phyloP scores from a whole-genome alignment of 64 coral and sea anemone species.

The Anthopleura sola region DNA sequence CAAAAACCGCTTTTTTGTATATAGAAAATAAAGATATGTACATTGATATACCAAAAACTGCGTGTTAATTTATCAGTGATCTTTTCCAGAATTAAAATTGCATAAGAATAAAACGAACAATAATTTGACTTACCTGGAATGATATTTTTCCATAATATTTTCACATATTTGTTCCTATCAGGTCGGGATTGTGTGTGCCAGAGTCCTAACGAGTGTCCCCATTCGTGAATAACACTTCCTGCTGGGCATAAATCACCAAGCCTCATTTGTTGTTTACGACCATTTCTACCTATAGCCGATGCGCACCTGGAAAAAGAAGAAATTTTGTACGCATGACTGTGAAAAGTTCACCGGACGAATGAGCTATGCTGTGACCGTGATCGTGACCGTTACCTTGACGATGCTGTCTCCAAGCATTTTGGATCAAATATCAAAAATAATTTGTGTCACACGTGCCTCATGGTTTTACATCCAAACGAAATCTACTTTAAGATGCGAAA shows the following conservation, averaged over 20 bases:
- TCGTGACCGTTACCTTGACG: too few relatives aligned
- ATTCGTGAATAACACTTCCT: conserved; percentile 88
- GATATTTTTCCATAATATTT: conserved; percentile 94
- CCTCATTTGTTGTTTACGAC: conserved; percentile 72
- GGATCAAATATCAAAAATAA: too few relatives aligned
- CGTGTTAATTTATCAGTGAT: too few relatives aligned
- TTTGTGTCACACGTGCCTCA: too few relatives aligned
- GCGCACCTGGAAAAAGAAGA: conserved; percentile 55
- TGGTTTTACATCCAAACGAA: too few relatives aligned
- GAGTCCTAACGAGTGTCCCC: conserved; percentile 70
- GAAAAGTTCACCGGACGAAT: too few relatives aligned
- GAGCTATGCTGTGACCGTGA: too few relatives aligned
- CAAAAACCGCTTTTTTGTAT: too few relatives aligned
- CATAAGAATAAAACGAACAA: neutral
- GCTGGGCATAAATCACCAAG: conserved; percentile 77
- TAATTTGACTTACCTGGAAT: conserved; percentile 29
- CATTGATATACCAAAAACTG: neutral
- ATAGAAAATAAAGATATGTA: too few relatives aligned
- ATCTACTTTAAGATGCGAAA: too few relatives aligned
- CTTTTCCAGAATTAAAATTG: neutral
- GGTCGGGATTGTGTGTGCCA: conserved; percentile 90
- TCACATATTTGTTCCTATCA: conserved; percentile 72
- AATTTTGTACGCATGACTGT: neutral
- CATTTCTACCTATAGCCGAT: conserved; percentile 76
- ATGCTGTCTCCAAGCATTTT: too few relatives aligned